These are phyloP conservation scores for Acronicta aceris DNA, from an alignment of 2,888 invertebrate species.

Conservation along the genomic window DNA sequence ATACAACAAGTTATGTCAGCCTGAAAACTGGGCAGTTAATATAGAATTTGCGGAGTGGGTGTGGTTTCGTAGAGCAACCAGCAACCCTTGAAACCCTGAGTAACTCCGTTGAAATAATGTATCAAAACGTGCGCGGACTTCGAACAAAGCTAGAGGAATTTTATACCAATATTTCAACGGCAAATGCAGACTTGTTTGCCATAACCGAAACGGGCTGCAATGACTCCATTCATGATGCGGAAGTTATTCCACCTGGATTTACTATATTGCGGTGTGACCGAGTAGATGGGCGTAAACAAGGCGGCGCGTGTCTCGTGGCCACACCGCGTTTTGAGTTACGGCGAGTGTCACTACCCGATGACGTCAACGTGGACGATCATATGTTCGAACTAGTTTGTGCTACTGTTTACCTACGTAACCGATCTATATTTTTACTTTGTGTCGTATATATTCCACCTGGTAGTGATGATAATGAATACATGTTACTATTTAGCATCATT, in stretches of 20 bases:
- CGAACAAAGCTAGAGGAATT: conserved; percentile 23
- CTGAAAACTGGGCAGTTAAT: conserved; percentile 45
- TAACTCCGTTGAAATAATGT: conserved; percentile 8
- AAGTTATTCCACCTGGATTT: conserved; percentile 9
- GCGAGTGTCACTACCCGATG: neutral
- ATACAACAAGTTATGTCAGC: conserved; percentile 38
- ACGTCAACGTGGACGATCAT: conserved; percentile 5
- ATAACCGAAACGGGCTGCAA: conserved; percentile 36
- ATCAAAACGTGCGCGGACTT: conserved; percentile 22
- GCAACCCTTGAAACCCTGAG: neutral
- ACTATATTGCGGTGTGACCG: conserved; percentile 12
- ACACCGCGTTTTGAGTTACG: conserved; percentile 15
- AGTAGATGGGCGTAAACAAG: conserved; percentile 9
- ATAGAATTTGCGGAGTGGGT: conserved; percentile 51
- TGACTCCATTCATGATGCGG: conserved; percentile 7
- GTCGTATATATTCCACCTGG: conserved; percentile 11
- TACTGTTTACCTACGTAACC: conserved; percentile 6
- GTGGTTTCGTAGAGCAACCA: conserved; percentile 49
- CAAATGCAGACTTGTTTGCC: conserved; percentile 41
- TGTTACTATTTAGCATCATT: conserved; percentile 5
- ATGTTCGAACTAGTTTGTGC: conserved; percentile 10
- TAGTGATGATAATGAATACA: conserved; percentile 5
- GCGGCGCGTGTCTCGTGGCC: conserved; percentile 17
- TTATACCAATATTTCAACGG: conserved; percentile 12
- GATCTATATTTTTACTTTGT: conserved; percentile 5